Evolutionary conservation across 2,888 invertebrate genomes (phyloP), one percentile per base, ranked within the genome.

Genomic region (Drosophila anceps): DNA sequence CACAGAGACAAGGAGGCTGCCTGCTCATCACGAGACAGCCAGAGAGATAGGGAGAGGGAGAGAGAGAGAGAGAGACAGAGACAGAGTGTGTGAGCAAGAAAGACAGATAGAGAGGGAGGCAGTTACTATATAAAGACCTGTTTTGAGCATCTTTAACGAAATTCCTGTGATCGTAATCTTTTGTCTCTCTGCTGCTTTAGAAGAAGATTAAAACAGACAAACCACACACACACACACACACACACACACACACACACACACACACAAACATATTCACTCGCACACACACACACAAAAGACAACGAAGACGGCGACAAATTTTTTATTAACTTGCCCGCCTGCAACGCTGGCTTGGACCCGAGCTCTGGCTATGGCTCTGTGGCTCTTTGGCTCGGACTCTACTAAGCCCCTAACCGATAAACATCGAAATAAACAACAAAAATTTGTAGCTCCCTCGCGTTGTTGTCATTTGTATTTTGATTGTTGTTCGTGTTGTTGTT

Each of bases 161-260:
- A 90, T 90, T 91, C 90, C 89, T 84, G 81, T 72, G 90, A 90
- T 90, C 88, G 82, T 90, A 87, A 90, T 91, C 90, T 84, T 84
- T 88, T 84, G 86, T 90, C 87, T 91, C 88, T 90, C 77, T 75
- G 86, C 83, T 87, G 85, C 82, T 81, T 81, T 79, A 81, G 84
- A 81, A 86, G 87, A 82, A 89, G 89, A 89, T 89, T 89, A 86
- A 86, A 88, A 86, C 82, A 84, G 66, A 82, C 76, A 75, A 73
- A 54, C 53, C 43, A 57, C 55, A 57, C 43, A 57, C 57, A 57
- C 57, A 55, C 55, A 41, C 55, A 75, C 63, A 69, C 53, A 69
- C 61, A 54, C 53, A 67, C 24, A 55, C 55, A 62, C 64, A 60
- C 43, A 53, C 48, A 53, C 50, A 59, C 63, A 70, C 51, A 64